phyloP scores from a whole-genome alignment of 2,888 invertebrate genomes.

The Chromoteleia sp. region DNA sequence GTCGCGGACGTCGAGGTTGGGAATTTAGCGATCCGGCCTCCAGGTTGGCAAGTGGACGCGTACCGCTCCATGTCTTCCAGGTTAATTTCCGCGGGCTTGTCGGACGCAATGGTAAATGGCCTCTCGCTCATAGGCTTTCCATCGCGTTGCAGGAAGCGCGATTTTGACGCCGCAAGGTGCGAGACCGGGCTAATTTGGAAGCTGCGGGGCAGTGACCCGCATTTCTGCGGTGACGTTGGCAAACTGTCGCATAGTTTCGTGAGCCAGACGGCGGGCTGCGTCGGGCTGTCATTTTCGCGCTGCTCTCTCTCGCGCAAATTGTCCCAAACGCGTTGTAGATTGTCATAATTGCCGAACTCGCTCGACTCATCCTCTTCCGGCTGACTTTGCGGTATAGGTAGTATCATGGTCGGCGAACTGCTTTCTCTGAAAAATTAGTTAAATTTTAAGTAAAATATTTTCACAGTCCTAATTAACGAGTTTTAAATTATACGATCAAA shows the following conservation, averaged over 20 bases:
- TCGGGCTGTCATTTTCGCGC: constrained; percentile 85
- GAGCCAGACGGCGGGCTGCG: constrained; percentile 89
- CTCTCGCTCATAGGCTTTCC: constrained; percentile 88
- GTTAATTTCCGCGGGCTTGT: constrained; percentile 88
- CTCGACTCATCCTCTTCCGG: constrained; percentile 80
- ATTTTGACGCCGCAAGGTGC: constrained; percentile 83
- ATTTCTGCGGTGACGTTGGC: constrained; percentile 89
- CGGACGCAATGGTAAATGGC: constrained; percentile 90
- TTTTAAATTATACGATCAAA: no score
- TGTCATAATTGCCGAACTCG: constrained; percentile 88
- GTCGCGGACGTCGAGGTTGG: constrained; percentile 85
- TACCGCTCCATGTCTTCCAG: constrained; percentile 89
- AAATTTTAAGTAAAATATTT: not conserved
- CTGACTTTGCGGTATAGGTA: constrained; percentile 63
- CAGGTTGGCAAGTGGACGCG: constrained; percentile 80
- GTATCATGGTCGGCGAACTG: not conserved
- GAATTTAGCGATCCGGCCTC: constrained; percentile 81
- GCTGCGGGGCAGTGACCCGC: constrained; percentile 91
- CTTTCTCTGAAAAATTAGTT: constrained; percentile 3
- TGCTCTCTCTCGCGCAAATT: constrained; percentile 75
- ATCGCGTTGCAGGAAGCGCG: constrained; percentile 86
- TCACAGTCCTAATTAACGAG: no score
- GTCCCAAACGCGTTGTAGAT: constrained; percentile 85
- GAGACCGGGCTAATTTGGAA: constrained; percentile 88
- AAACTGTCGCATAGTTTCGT: constrained; percentile 88